These are phyloP conservation scores for Tyrophagus putrescentiae DNA, from an alignment of 1,140 invertebrate genomes.

Conservation along the genomic window DNA sequence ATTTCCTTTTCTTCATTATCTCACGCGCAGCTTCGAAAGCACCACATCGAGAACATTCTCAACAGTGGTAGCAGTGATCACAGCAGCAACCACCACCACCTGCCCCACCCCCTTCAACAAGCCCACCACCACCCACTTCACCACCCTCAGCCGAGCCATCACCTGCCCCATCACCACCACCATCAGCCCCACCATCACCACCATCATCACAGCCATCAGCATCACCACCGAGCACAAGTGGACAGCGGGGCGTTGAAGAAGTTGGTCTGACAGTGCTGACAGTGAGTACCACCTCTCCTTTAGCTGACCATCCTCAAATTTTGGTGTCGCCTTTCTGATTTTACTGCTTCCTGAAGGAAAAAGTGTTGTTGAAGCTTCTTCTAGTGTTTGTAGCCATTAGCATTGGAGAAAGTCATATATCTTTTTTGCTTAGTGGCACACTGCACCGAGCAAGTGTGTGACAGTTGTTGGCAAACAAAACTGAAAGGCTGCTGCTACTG, in stretches of 20 bases:
- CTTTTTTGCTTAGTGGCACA: too few species aligned
- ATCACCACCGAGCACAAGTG: too few species aligned
- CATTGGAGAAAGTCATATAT: too few species aligned
- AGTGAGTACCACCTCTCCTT: too few species aligned
- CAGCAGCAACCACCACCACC: not conserved
- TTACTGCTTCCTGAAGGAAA: not conserved
- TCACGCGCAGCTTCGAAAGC: conserved; percentile 3
- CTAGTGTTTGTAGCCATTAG: too few species aligned
- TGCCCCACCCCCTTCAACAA: not conserved
- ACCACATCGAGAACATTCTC: conserved; percentile 16
- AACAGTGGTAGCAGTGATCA: conserved; percentile 9
- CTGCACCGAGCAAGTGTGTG: too few species aligned
- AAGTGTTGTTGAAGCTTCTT: not conserved
- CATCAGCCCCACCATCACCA: not conserved
- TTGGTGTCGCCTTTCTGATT: not conserved
- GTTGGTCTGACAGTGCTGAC: too few species aligned
- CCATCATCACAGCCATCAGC: not conserved
- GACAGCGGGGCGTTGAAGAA: too few species aligned
- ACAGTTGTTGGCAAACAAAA: conserved; percentile 6
- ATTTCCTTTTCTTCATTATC: too few species aligned
- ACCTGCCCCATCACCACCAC: not conserved
- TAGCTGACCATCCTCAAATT: too few species aligned
- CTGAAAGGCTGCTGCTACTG: too few species aligned
- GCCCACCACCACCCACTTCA: not conserved
- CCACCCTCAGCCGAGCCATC: not conserved